phyloP scores from a whole-genome alignment of 2,113 vertebrate genomes.

The Periophthalmodon schlosseri region DNA sequence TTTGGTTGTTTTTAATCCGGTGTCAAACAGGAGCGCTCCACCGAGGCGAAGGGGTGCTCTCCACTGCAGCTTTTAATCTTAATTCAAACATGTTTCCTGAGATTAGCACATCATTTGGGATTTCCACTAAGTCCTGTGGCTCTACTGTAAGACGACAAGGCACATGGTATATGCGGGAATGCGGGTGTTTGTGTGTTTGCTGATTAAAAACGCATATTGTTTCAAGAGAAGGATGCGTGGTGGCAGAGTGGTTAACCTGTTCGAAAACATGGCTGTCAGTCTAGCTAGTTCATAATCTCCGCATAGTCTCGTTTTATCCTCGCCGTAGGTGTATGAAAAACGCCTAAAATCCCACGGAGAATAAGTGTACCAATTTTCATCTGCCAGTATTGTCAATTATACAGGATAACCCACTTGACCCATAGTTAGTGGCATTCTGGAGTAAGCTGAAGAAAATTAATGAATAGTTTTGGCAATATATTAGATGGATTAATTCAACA shows the following conservation, averaged over 20 bases:
- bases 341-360: no score
- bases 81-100: constrained; percentile 34
- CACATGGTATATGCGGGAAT: constrained; percentile 12
- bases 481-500: constrained; percentile 5
- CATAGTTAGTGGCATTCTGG: background rate
- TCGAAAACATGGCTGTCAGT: no score
- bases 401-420: background rate
- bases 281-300: no score
- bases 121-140: constrained; percentile 53
- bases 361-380: no score
- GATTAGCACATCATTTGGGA: constrained; percentile 66
- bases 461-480: background rate
- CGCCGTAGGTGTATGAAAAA: no score
- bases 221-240: no score
- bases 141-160: constrained; percentile 22
- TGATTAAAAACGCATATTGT: background rate
- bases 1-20: constrained; percentile 71
- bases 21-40: constrained; percentile 66
- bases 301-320: no score
- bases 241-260: background rate
- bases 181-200: background rate
- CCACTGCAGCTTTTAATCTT: constrained; percentile 66
- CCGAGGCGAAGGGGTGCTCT: constrained; percentile 31
- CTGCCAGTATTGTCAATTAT: background rate
- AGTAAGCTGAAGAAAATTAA: background rate